A percentile compares a stretch with the other conserved stretches of the same genome.
These are phyloP conservation scores for Oasisia sp. DNA, from an alignment of 2,888 invertebrate genomes.

Conservation along the genomic window DNA sequence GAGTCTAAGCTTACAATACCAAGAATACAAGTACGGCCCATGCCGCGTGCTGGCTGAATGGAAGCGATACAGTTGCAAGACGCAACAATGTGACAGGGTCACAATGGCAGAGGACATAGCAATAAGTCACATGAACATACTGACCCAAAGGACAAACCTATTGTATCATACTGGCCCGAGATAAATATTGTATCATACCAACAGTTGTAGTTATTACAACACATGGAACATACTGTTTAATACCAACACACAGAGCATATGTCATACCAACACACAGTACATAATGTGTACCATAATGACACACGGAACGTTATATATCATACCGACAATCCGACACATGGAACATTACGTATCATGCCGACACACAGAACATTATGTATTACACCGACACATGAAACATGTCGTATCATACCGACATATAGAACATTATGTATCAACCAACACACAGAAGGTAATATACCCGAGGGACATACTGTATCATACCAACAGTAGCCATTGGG, in stretches of 20 bases:
- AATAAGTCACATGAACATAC: too few relatives aligned
- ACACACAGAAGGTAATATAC: background rate
- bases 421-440: background rate
- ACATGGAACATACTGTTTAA: background rate
- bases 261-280: too few relatives aligned
- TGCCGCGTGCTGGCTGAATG: background rate
- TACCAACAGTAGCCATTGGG: background rate
- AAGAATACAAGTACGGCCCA: background rate
- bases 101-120: too few relatives aligned
- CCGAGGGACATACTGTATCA: background rate
- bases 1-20: background rate
- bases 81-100: too few relatives aligned
- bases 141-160: background rate
- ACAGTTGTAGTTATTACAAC: too few relatives aligned
- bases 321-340: background rate
- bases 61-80: background rate
- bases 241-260: background rate
- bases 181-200: background rate
- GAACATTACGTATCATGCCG: background rate
- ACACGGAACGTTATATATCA: background rate
- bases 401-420: background rate
- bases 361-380: background rate
- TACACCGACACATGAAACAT: background rate
- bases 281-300: background rate
- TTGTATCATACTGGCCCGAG: background rate